phyloP scores from a whole-genome alignment of 1,140 invertebrate genomes.

The Drosophila trapezifrons region DNA sequence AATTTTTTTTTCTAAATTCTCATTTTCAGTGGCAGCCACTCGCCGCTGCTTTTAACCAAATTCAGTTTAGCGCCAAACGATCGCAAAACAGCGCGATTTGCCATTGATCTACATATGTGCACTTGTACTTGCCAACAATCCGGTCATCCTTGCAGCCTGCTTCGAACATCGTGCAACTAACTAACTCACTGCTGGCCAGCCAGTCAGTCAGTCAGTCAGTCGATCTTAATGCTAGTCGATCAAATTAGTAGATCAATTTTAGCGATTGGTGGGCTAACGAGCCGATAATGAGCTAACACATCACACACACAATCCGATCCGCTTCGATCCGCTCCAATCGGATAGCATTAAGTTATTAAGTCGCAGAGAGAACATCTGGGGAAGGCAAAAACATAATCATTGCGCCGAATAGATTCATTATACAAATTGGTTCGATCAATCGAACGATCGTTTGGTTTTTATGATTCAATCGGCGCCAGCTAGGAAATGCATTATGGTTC shows the following conservation, averaged over 20 bases:
- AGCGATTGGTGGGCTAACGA: conserved; percentile 51
- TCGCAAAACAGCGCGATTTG: conserved; percentile 51
- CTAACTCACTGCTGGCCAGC: conserved; percentile 19
- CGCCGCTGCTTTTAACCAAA: conserved; percentile 68
- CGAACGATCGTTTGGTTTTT: conserved; percentile 17
- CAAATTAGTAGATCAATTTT: conserved; percentile 54
- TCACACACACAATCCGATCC: conserved; percentile 16
- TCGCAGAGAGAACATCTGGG: conserved; percentile 22
- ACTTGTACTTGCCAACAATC: conserved; percentile 70
- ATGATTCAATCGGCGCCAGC: conserved; percentile 29
- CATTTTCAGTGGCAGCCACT: conserved; percentile 52
- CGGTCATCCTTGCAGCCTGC: conserved; percentile 74
- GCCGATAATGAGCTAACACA: conserved; percentile 56
- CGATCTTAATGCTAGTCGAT: conserved; percentile 29
- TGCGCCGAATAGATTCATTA: conserved; percentile 33
- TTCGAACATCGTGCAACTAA: conserved; percentile 34
- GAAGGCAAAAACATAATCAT: conserved; percentile 44
- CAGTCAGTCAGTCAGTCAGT: background rate
- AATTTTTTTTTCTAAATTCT: conserved; percentile 4
- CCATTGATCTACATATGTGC: conserved; percentile 79
- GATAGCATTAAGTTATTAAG: conserved; percentile 58
- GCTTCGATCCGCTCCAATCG: conserved; percentile 8
- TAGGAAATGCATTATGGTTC: conserved; percentile 19
- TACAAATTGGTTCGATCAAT: conserved; percentile 42
- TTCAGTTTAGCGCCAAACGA: conserved; percentile 56